Percentiles rank a stretch among this genome's conserved stretches.
Conservation (phyloP, 2,888 invertebrate species). For the Lepidochitona cinerea region DNA sequence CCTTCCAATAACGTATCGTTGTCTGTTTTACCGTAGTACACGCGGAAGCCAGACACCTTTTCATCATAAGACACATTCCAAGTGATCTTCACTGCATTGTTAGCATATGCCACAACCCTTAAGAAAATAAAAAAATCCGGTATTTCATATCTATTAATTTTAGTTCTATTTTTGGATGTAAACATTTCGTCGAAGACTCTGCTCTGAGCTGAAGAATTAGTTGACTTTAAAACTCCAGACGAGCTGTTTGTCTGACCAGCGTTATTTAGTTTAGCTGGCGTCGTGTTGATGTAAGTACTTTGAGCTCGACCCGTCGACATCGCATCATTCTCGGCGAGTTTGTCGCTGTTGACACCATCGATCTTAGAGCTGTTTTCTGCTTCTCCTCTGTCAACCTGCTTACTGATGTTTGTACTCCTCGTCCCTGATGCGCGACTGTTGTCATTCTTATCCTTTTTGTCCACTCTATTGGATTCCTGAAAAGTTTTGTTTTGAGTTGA, state of each 20-base stretch:
- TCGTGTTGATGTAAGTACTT: too few relatives aligned
- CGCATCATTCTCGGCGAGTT: too few relatives aligned
- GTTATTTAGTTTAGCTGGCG: too few relatives aligned
- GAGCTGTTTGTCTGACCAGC: too few relatives aligned
- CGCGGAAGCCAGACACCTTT: neutral
- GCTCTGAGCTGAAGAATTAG: too few relatives aligned
- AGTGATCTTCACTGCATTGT: neutral
- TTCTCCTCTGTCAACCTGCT: neutral
- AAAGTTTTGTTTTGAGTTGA: neutral
- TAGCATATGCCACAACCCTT: neutral
- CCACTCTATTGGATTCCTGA: neutral
- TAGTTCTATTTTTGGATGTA: too few relatives aligned
- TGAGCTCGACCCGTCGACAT: too few relatives aligned
- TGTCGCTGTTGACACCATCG: too few relatives aligned
- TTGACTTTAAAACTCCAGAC: too few relatives aligned
- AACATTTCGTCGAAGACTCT: too few relatives aligned
- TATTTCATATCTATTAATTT: neutral
- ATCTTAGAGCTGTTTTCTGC: neutral
- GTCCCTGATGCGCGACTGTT: neutral
- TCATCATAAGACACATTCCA: constrained; percentile 5
- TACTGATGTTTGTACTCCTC: neutral
- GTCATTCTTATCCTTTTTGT: neutral
- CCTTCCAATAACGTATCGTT: neutral
- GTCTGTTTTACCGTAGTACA: neutral
- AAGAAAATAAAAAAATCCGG: neutral